Evolutionary conservation across 1,140 invertebrate genomes (phyloP), one percentile per base, ranked within the genome.

Genomic region (Pararge aegeria): DNA sequence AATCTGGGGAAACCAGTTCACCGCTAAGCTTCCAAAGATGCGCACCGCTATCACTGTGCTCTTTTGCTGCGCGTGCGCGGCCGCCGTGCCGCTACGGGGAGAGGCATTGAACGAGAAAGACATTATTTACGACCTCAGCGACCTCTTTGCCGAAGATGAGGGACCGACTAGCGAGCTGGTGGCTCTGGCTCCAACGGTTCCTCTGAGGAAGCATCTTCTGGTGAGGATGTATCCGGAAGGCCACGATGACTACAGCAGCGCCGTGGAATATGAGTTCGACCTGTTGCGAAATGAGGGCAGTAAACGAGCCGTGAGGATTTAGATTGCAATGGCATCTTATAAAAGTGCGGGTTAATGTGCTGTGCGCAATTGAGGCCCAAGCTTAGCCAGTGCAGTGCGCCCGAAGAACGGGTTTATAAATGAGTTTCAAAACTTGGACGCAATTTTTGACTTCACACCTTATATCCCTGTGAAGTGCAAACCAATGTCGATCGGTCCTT

Each of bases 1-100:
- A 58, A n/a, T 44, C 24, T 37, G 56, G 49, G 13, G 27, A 52
- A 52, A 52, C 49, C 56, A 59, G 56, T 59, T 18, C 19, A 19
- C 16, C 34, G 48, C 15, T 10, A 29, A 51, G 38, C 49, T 59
- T 30, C 20, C n/a, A 30, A 59, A 52, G n/a, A 59, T 59, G 56
- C 21, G n/a, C 4, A 59, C 24, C 56, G 29, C 52, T 7, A 10
- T 34, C 30, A 12, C n/a, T 12, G 7, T 34, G 30, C n/a, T 10
- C n/a, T n/a, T 34, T 2, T 34, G 7, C 10, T 34, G 30, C 30
- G 30, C 10, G 9, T 34, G 30, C 30, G 30, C 30, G 3, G 10
- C 7, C 9, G 7, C 0, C 7, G 3, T n/a, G 7, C 7, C 30
- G 2, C 30, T 12, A 3, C 10, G 10, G 3, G 5, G 27, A 4